A percentile compares a stretch with the other conserved stretches of the same genome.
Conservation (phyloP, 2,888 invertebrate species). For the Athrips mouffetella region DNA sequence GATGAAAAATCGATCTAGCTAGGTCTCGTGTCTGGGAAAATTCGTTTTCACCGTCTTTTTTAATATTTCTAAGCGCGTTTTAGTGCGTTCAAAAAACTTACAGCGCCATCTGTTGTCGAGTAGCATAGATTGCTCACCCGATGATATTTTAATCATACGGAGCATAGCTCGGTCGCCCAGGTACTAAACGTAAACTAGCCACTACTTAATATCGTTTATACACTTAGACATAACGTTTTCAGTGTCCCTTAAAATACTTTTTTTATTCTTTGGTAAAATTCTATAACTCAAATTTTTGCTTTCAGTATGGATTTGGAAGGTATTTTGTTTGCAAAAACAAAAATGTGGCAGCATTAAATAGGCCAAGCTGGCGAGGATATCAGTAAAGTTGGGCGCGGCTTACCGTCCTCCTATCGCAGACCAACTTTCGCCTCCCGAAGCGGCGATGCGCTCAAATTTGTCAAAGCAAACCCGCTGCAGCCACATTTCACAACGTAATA, state of each 20-base stretch:
- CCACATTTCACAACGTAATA: slow-evolving; percentile 68
- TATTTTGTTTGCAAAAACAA: not conserved
- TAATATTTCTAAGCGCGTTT: no score
- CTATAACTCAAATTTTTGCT: not conserved
- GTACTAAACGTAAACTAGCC: no score
- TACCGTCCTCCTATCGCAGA: slow-evolving; percentile 21
- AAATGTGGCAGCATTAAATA: slow-evolving; percentile 10
- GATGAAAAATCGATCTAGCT: no score
- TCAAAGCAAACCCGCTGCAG: slow-evolving; percentile 47
- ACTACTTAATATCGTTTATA: no score
- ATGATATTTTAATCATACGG: no score
- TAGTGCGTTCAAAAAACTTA: no score
- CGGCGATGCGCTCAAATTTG: slow-evolving; percentile 46
- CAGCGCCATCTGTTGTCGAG: no score
- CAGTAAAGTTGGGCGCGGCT: slow-evolving; percentile 17
- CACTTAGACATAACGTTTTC: no score
- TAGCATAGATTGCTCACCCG: no score
- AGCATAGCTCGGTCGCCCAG: no score
- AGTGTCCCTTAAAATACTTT: not conserved
- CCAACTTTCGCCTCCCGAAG: slow-evolving; percentile 34
- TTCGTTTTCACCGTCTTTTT: no score
- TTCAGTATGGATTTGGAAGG: not conserved
- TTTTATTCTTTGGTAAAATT: not conserved
- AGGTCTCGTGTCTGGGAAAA: no score
- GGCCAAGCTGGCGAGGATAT: slow-evolving; percentile 13